phyloP scores from a whole-genome alignment of 2,113 vertebrate genomes.

The Dromas ardeola region DNA sequence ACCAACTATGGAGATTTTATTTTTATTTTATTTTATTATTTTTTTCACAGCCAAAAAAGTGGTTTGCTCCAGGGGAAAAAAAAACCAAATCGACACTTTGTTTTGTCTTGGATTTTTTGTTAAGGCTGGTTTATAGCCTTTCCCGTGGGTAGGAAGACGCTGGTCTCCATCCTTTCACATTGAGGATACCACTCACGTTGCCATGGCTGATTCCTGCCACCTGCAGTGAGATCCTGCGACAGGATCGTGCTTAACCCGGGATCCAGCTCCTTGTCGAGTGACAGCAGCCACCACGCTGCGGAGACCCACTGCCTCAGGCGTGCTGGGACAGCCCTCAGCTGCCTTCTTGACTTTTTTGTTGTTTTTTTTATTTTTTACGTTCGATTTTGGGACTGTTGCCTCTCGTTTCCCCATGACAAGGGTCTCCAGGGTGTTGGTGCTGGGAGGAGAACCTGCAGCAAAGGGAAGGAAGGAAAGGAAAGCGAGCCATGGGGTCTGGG shows the following conservation, averaged over 20 bases:
- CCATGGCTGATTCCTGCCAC: neutral
- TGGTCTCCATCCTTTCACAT: neutral
- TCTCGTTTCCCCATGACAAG: constrained; percentile 32
- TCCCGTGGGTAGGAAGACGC: neutral
- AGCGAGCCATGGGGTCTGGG: neutral
- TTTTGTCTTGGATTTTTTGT: constrained; percentile 13
- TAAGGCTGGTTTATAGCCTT: constrained; percentile 12
- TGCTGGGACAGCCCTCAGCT: neutral
- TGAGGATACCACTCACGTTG: neutral
- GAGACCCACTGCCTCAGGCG: constrained; percentile 25
- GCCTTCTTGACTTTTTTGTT: neutral
- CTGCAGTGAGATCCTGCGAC: neutral
- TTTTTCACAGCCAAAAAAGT: neutral
- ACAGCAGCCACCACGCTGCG: neutral
- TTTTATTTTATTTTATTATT: neutral
- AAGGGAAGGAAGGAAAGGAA: constrained; percentile 19
- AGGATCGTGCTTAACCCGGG: neutral
- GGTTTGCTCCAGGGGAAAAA: constrained; percentile 23
- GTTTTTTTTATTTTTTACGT: neutral
- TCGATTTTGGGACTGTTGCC: neutral
- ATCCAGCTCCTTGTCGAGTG: neutral
- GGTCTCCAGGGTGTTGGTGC: neutral
- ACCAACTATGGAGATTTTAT: neutral
- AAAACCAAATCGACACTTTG: neutral
- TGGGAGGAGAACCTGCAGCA: neutral